These are phyloP conservation scores for Rhopilema esculentum DNA, from an alignment of 30 jellyfish, hydroid and myxozoan species.

Conservation along the genomic window DNA sequence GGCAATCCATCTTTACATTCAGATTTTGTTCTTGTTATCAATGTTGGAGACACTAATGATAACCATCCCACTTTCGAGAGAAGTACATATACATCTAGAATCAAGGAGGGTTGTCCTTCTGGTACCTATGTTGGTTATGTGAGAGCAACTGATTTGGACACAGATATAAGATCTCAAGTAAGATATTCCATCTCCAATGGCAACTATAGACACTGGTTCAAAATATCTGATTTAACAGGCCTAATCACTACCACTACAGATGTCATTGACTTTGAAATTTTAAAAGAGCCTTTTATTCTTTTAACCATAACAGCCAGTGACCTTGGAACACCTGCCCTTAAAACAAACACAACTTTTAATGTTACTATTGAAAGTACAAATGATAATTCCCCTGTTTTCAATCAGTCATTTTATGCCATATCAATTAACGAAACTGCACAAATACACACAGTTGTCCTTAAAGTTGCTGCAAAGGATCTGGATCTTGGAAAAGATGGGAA, in stretches of 20 bases:
- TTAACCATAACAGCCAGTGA: constrained; percentile 59
- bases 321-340: constrained; percentile 57
- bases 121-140: constrained; percentile 72
- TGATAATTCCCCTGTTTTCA: constrained; percentile 82
- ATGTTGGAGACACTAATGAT: constrained; percentile 79
- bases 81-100: background rate
- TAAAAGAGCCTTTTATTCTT: constrained; percentile 4
- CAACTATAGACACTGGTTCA: constrained; percentile 50
- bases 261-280: constrained; percentile 57
- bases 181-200: constrained; percentile 52
- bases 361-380: constrained; percentile 68
- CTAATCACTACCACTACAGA: constrained; percentile 60
- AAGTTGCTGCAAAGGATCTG: constrained; percentile 36
- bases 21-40: constrained; percentile 8
- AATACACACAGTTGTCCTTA: constrained; percentile 11
- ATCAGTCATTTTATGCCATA: constrained; percentile 22
- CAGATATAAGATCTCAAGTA: constrained; percentile 40
- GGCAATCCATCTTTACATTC: constrained; percentile 71
- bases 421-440: constrained; percentile 44
- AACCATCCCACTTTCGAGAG: constrained; percentile 57
- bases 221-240: constrained; percentile 44
- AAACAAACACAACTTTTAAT: constrained; percentile 11
- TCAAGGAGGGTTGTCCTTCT: constrained; percentile 50
- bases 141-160: constrained; percentile 63
- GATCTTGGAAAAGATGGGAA: constrained; percentile 64